Percentiles rank a stretch among this genome's conserved stretches.
These are phyloP conservation scores for Esox lucius DNA, from an alignment of 2,797 vertebrate species.

Conservation along the genomic window DNA sequence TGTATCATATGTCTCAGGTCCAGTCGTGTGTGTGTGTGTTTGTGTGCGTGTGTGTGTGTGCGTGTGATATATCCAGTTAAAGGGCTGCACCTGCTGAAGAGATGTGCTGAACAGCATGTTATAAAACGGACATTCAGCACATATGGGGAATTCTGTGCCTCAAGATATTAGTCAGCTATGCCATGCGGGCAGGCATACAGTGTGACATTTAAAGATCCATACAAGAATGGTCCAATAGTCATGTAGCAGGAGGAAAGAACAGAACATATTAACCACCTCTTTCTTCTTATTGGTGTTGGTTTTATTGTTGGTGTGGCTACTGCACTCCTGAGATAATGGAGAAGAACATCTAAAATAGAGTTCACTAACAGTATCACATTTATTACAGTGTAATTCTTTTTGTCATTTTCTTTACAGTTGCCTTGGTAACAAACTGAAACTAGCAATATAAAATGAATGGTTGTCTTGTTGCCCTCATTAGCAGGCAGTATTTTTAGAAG, in stretches of 20 bases:
- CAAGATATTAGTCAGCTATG: slow-evolving; percentile 31
- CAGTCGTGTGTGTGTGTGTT: background rate
- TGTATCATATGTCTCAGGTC: background rate
- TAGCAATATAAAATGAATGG: slow-evolving; percentile 17
- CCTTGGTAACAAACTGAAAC: slow-evolving; percentile 59
- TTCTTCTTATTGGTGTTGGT: too few relatives aligned
- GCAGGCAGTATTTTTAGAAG: slow-evolving; percentile 8
- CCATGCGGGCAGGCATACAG: slow-evolving; percentile 9
- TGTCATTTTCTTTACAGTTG: slow-evolving; percentile 38
- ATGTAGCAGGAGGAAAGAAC: background rate
- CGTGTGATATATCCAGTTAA: slow-evolving; percentile 7
- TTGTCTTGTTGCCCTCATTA: slow-evolving; percentile 7
- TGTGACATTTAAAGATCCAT: slow-evolving; percentile 2
- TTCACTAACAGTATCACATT: background rate
- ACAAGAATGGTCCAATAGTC: too few relatives aligned
- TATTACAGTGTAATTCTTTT: slow-evolving; percentile 45
- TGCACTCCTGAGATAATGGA: background rate
- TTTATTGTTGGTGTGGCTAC: too few relatives aligned
- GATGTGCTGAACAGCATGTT: slow-evolving; percentile 36
- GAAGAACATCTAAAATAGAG: background rate
- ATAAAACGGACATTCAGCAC: slow-evolving; percentile 50
- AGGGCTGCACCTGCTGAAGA: slow-evolving; percentile 25
- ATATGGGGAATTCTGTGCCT: slow-evolving; percentile 31
- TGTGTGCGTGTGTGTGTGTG: background rate
- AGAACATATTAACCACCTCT: too few relatives aligned